Evolutionary conservation across 2,797 vertebrate genomes (phyloP), one percentile per base, ranked within the genome.

Genomic region (Eidolon dupreanum): DNA sequence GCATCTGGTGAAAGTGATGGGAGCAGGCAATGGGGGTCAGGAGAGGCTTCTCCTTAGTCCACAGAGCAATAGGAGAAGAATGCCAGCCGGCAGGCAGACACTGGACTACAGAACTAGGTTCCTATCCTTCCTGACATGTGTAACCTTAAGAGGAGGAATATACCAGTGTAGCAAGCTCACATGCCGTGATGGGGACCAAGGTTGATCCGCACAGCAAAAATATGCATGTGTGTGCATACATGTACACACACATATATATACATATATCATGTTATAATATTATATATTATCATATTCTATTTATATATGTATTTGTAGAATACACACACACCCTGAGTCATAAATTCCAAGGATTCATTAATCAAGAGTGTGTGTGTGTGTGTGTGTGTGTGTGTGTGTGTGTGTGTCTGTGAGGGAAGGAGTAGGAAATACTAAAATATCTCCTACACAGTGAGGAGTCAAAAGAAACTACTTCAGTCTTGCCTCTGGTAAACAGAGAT

Each of bases 211-310:
- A 51, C 8, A 8, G 7, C 17, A 73, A 3, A 28, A 79, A 43
- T 17, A 53, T 36, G 19, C 2, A 12, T 24, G 5, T 17, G 0
- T 16, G 20, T 28, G 0, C 8, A 13, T 12, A 2, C 19, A 4
- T 41, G 13, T 49, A 16, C 4, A 3, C 28, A 43, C 26, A n/a
- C 4, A 31, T 1, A 19, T 16, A 70, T 9, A n/a, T 2, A 19
- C 7, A 70, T 3, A 70, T 20, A 10, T 65, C n/a, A 38, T 6
- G 71, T 24, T 57, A 57, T 31, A 46, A 46, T 26, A 49, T 31
- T 15, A 38, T 9, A 8, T 22, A 36, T 63, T 55, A 61, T 73
- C 31, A 51, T 16, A n/a, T 28, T 51, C 70, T 65, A 71, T 22
- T 24, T 51, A 79, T 33, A 33, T 41, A 68, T 12, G 49, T 49